Percentiles rank a stretch among this genome's conserved stretches.
These are phyloP conservation scores for Myiozetetes cayanensis DNA, from an alignment of 2,113 vertebrate species.

Conservation along the genomic window DNA sequence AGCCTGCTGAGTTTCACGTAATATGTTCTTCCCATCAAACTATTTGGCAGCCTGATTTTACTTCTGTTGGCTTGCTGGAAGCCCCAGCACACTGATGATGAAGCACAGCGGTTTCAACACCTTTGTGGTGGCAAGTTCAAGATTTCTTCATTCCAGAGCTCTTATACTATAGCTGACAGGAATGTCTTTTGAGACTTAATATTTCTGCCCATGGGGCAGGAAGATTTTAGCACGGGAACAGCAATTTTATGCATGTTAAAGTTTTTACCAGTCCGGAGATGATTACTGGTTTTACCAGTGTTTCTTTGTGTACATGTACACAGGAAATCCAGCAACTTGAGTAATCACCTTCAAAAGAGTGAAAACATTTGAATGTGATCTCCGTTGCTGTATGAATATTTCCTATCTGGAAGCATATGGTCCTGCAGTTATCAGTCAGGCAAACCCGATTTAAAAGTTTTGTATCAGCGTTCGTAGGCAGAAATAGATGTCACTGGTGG, in stretches of 20 bases:
- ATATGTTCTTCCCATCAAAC: not conserved
- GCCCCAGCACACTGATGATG: not conserved
- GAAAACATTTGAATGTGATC: not conserved
- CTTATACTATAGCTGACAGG: not conserved
- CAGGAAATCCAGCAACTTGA: not conserved
- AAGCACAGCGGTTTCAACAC: not conserved
- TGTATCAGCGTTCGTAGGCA: not conserved
- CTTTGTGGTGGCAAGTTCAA: not conserved
- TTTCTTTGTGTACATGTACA: not conserved
- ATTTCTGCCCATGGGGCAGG: not conserved
- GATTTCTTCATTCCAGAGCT: not conserved
- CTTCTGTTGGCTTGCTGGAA: not conserved
- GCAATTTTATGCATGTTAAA: not conserved
- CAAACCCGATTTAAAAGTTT: not conserved
- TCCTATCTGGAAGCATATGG: not conserved
- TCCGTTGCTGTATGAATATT: not conserved
- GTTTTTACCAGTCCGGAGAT: not conserved
- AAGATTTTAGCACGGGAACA: not conserved
- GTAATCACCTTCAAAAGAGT: not conserved
- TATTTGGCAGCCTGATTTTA: not conserved
- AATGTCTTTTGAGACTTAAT: not conserved
- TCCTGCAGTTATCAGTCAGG: not conserved
- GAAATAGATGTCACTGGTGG: not conserved
- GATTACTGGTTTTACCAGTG: not conserved
- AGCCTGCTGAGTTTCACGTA: not conserved